phyloP scores from a whole-genome alignment of 1,140 invertebrate genomes.

The Micrasema longulum region DNA sequence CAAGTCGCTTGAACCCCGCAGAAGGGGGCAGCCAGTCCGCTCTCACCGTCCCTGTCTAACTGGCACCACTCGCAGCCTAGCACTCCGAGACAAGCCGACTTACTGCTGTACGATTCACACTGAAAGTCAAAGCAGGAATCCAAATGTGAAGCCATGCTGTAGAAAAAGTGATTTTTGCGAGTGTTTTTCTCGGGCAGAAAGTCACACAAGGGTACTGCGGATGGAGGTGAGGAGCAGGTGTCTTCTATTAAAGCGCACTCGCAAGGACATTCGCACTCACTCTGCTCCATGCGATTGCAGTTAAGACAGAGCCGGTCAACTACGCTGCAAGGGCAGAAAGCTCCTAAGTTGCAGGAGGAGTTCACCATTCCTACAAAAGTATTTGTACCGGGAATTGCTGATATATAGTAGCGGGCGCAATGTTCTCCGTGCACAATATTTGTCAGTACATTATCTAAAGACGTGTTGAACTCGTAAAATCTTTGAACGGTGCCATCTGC shows the following conservation, averaged over 20 bases:
- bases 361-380: conserved; percentile 90
- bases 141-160: conserved; percentile 67
- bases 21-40: conserved; percentile 75
- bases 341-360: conserved; percentile 83
- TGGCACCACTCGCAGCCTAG: conserved; percentile 94
- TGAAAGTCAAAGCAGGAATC: conserved; percentile 79
- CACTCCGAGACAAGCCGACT: conserved; percentile 84
- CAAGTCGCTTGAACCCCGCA: conserved; percentile 84
- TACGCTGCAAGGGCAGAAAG: conserved; percentile 94
- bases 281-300: conserved; percentile 94
- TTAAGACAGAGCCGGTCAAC: conserved; percentile 90
- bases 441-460: conserved; percentile 78
- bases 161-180: conserved; percentile 65
- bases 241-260: conserved; percentile 80
- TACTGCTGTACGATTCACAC: conserved; percentile 81
- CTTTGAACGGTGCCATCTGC: conserved; percentile 81
- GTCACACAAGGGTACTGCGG: conserved; percentile 48
- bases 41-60: conserved; percentile 79
- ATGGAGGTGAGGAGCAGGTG: conserved; percentile 62
- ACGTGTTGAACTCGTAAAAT: conserved; percentile 87
- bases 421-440: conserved; percentile 91
- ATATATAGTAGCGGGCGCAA: conserved; percentile 89
- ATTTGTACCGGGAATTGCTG: conserved; percentile 85
- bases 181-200: conserved; percentile 62
- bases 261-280: conserved; percentile 94